Base-by-base conservation (phyloP, 2,113 vertebrate species). In the Uropsilus gracilis region DNA sequence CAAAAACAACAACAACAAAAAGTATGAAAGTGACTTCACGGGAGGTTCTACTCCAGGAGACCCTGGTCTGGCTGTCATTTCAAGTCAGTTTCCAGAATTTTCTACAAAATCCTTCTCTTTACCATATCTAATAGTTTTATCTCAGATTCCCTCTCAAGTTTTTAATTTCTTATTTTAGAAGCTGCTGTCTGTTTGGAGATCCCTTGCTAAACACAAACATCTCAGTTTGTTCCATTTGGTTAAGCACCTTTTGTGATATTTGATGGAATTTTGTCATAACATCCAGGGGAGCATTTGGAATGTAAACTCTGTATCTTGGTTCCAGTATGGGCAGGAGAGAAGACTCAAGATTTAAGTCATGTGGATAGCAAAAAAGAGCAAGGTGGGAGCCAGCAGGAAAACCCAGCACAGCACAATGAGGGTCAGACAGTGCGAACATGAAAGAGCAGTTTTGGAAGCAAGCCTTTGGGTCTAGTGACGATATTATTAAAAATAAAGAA, bases 101-200 rank as follows among this genome's bases (percentile, higher is more conserved):
- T 92, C 91, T 78, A 42, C 22, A 69, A 93, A 78, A 75, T 39
- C 55, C 57, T 66, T 86, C 86, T 92, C 86, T 80, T 34, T 69
- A 7, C 30, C 90, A 53, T 72, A 81, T 78, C 86, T 39, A 85
- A 64, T 50, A 80, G 63, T 75, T 92, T 61, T 73, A 32, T 73
- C 89, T 96, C 94, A 55, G 73, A 89, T 94, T 94, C 42, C 34
- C 77, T 86, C 91, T 95, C 86, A 82, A 75, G 89, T 50, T 96
- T 96, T 90, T 95, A 94, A 97, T 97, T 90, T 96, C 97, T 93
- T 89, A 89, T 73, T 78, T 90, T 95, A 39, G 44, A 22, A 34
- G 46, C 86, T 66, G 32, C 71, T 77, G 66, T 64, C 91, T 73
- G 86, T 90, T 82, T 84, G 86, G 90, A 68, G 63, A 37, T 91